Evolutionary conservation across 2,113 vertebrate species (phyloP).

Genomic region (Oncorhynchus tshawytscha): DNA sequence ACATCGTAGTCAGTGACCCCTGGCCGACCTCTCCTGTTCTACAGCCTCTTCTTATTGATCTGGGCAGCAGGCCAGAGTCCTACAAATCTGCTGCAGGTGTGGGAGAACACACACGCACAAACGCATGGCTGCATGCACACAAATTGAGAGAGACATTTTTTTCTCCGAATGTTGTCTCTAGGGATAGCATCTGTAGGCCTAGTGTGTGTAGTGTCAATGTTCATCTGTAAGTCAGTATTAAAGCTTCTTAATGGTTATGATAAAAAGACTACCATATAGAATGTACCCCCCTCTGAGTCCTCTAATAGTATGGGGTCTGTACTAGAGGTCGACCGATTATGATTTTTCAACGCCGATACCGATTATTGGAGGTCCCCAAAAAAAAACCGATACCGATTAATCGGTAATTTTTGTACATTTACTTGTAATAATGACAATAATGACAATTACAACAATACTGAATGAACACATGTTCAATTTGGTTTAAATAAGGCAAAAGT

Average conservation of each 20-base stretch:
- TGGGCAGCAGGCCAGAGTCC: constrained; percentile 52
- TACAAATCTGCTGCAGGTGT: constrained; percentile 35
- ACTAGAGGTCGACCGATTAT: no score
- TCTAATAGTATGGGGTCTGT: no score
- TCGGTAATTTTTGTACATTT: no score
- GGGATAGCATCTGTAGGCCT: constrained; percentile 33
- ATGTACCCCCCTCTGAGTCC: constrained; percentile 8
- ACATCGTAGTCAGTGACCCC: constrained; percentile 43
- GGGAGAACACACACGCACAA: constrained; percentile 24
- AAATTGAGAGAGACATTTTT: no score
- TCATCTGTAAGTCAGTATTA: constrained; percentile 71
- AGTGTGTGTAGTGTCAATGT: constrained; percentile 62
- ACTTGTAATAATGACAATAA: no score
- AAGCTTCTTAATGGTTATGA: constrained; percentile 65
- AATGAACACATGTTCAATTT: no score
- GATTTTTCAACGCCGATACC: no score
- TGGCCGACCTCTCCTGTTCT: constrained; percentile 42
- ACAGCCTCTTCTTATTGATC: constrained; percentile 53
- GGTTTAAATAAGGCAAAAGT: no score
- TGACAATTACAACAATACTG: no score
- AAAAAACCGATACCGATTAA: no score
- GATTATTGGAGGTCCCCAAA: no score
- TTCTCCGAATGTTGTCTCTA: no score
- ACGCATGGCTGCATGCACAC: constrained; percentile 3
- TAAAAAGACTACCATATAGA: constrained; percentile 57